Conservation (phyloP, 2,888 invertebrate genomes). For the Drosophila percnosoma region DNA sequence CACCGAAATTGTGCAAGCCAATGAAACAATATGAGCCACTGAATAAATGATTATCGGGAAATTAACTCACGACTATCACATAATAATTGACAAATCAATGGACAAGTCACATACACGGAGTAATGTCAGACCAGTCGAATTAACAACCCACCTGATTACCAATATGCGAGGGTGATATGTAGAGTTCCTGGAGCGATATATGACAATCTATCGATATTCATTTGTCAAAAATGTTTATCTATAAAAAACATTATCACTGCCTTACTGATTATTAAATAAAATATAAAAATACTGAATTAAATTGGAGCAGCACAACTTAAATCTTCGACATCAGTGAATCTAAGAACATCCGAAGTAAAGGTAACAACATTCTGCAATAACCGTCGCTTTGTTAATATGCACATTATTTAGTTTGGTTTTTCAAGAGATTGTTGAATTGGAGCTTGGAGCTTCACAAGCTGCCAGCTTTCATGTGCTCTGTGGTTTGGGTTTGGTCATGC, state of each 20-base stretch:
- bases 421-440: slow-evolving; percentile 16
- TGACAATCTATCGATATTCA: neutral
- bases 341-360: neutral
- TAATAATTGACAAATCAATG: slow-evolving; percentile 37
- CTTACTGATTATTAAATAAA: neutral
- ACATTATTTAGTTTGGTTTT: slow-evolving; percentile 37
- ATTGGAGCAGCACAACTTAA: neutral
- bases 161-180: neutral
- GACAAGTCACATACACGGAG: slow-evolving; percentile 10
- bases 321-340: neutral
- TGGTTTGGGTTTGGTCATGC: slow-evolving; percentile 24
- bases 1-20: neutral
- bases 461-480: slow-evolving; percentile 14
- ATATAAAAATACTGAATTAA: neutral
- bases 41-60: slow-evolving; percentile 43
- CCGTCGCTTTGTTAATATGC: slow-evolving; percentile 39
- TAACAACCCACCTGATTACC: neutral
- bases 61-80: slow-evolving; percentile 17
- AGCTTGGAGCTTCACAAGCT: slow-evolving; percentile 6
- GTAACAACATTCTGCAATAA: neutral
- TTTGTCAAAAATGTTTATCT: neutral
- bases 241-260: neutral
- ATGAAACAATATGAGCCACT: slow-evolving; percentile 7
- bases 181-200: neutral
- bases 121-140: slow-evolving; percentile 2